Evolutionary conservation across 2,113 vertebrate species (phyloP).

Genomic region (Daboia siamensis): DNA sequence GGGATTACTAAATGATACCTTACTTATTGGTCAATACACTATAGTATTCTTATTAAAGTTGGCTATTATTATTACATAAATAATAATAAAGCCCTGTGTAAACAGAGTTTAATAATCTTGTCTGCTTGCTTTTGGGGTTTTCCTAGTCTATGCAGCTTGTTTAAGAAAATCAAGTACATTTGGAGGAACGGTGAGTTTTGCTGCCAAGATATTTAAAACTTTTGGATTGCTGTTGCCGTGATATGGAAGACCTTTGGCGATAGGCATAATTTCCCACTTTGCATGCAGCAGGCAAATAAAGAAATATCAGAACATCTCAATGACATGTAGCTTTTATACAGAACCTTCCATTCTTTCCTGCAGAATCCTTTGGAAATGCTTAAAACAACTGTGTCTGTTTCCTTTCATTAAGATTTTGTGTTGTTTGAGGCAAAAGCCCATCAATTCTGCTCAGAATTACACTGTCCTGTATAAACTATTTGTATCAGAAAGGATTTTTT

Average conservation of each 20-base stretch:
- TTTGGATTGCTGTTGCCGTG: slow-evolving; percentile 55
- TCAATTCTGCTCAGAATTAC: slow-evolving; percentile 67
- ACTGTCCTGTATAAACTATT: slow-evolving; percentile 65
- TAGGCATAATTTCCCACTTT: slow-evolving; percentile 57
- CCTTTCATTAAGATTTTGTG: slow-evolving; percentile 72
- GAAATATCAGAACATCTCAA: slow-evolving; percentile 61
- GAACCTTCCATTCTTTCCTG: slow-evolving; percentile 60
- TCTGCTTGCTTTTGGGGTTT: slow-evolving; percentile 50
- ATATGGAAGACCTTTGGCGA: slow-evolving; percentile 62
- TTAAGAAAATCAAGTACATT: slow-evolving; percentile 57
- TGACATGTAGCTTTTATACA: slow-evolving; percentile 57
- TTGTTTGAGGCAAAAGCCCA: slow-evolving; percentile 67
- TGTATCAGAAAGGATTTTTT: slow-evolving; percentile 17
- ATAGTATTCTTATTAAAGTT: no score
- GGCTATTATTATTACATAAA: slow-evolving; percentile 23
- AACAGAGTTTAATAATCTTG: slow-evolving; percentile 39
- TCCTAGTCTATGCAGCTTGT: slow-evolving; percentile 53
- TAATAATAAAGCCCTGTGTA: slow-evolving; percentile 15
- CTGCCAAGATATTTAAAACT: slow-evolving; percentile 53
- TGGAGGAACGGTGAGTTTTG: slow-evolving; percentile 47
- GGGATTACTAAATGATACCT: no score
- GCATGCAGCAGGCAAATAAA: slow-evolving; percentile 62
- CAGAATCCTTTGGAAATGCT: slow-evolving; percentile 71
- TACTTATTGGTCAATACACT: no score
- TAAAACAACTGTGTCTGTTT: slow-evolving; percentile 73